Evolutionary conservation across 2,797 vertebrate genomes (phyloP), one percentile per base, ranked within the genome.

Genomic region (Furcifer pardalis): DNA sequence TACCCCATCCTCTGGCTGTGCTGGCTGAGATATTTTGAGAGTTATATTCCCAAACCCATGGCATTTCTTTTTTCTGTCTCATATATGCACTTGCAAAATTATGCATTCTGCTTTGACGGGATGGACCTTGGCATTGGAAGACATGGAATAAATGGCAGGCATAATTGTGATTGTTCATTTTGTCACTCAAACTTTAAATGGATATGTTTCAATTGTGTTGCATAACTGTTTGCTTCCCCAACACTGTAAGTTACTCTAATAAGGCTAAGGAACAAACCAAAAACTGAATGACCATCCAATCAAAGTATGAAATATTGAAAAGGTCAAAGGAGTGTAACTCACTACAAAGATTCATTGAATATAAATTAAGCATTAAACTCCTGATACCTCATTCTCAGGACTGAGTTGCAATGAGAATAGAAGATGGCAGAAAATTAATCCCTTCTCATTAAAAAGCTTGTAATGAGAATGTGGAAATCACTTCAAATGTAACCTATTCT

Each of bases 351-450:
- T 89, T 91, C 85, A 89, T 88, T 91, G 91, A 94, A 93, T 94
- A 93, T 90, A 94, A 93, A 94, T 93, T 92, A 94, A 89, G 69
- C 82, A 93, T 94, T 93, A 93, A 92, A 91, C 62, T 86, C 79
- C 30, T 85, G 86, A 91, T 92, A 89, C 77, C 80, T 90, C 10
- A 3, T 90, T 92, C 81, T 74, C 88, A 92, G 92, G 85, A 92
- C 86, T 93, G 85, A 89, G 84, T 89, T 89, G 89, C 90, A 93
- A 93, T 92, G 87, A 92, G 88, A 92, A 84, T 86, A 44, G 90
- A 91, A 94, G 91, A 94, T 92, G 92, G 90, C 79, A 94, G 90
- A 94, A 93, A 94, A 94, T 91, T 90, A 94, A 93, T 93, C 88
- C 88, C 78, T 90, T 91, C 89, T 91, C 90, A 92, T 93, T 93